Evolutionary conservation across 2,888 invertebrate species (phyloP), one percentile per base, ranked within the genome.

Genomic region (Pristionchus fissidentatus): DNA sequence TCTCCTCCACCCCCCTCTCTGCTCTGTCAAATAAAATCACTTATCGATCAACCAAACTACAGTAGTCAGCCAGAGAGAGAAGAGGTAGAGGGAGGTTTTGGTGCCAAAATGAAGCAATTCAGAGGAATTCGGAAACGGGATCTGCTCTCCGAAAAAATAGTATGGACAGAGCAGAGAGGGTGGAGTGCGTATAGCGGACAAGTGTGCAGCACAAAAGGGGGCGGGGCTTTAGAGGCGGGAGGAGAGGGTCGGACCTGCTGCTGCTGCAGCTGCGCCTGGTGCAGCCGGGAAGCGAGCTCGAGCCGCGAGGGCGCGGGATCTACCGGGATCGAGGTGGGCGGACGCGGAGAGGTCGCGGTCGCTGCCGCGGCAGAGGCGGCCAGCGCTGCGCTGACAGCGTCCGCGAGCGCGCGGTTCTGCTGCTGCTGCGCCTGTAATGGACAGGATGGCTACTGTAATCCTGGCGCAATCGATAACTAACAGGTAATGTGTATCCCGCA

Each of bases 251-350:
- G 43, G 15, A 62, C 82, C 62, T 66, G 66, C 80, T 80, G 80
- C 19, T 57, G 57, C 41, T 35, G 80, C 26, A 66, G 32, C 0
- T 32, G 79, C n/a, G 79, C 84, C 83, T 85, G 85, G 52, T 85
- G 85, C 55, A 84, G 55, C n/a, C 43, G 35, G 49, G 79, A 32
- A 22, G 79, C 78, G 46, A 84, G 62, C 13, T 86, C 84, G 15
- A 84, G 83, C 29, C 85, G 85, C 73, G 87, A 87, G 19, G 90
- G 90, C 49, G 90, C 89, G 22, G 90, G 90, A 80, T 90, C 90
- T 41, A 90, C 85, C 29, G 90, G 90, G 35, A 90, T 88, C 38
- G 88, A 84, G 38, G 52, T 46, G 32, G 62, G 35, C 32, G 80
- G 88, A 26, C 62, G 62, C 7, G 80, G 60, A 22, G 80, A 81